Base-by-base conservation (phyloP, 1,140 invertebrate species). In the Pissodes strobi region DNA sequence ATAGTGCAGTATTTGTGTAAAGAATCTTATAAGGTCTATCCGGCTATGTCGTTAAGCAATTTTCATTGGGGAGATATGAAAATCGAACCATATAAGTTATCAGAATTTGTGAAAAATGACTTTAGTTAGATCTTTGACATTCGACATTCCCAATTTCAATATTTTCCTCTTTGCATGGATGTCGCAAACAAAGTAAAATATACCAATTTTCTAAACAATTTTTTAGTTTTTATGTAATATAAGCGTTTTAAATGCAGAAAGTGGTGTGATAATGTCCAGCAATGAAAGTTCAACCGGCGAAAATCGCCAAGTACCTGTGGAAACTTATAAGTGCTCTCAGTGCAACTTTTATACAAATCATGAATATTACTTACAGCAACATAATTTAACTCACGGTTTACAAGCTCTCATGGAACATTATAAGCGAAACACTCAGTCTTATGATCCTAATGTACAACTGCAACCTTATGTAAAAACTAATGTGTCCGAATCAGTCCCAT, bases 331-430 rank as follows among this genome's bases (percentile, higher is more conserved):
- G 19, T 64, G 61, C 17, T 48, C 61, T 12, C 61, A 64, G 27
- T 64, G 61, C 23, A 64, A 64, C 25, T 64, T 64, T 53, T 64
- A 64, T 25, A 64, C 61, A 1, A 64, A 64, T 21, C 61, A 64
- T 56, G 61, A 64, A 38, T 64, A 56, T 15, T 64, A 64, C 49
- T 49, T 64, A 41, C 34, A 64, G 22, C 61, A 64, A 56, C 61
- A 64, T 18, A 55, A 46, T 45, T 27, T 55, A 46, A 64, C 39
- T 46, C 61, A 64, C 27, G 27, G 61, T 38, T 27, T 64, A 39
- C 61, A 64, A 49, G 19, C 12, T 13, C 19, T 64, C 12, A 49
- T 64, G 51, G 51, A 55, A 48, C 51, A 64, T 4, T 51, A 64
- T 17, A 64, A 56, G 21, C 37, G 27, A 21, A 55, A 64, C 22